A percentile compares a stretch with the other conserved stretches of the same genome.
Evolutionary conservation across 2,113 vertebrate genomes (phyloP).

Genomic region (Cinclus mexicanus): DNA sequence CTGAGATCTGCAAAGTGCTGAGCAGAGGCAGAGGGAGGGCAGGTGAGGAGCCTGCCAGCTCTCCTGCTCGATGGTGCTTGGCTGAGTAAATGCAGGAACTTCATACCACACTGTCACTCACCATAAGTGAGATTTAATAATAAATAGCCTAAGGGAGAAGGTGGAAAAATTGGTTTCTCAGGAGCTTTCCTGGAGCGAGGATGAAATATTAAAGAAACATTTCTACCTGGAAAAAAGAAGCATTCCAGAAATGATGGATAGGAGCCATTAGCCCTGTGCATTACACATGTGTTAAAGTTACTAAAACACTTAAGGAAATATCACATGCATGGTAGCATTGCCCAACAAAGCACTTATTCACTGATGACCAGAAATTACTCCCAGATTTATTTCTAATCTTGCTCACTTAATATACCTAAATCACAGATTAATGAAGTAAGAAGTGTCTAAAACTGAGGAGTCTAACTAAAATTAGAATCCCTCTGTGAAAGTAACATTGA

Average conservation of each 20-base stretch:
- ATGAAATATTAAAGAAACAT: slow-evolving; percentile 40
- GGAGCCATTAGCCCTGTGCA: neutral
- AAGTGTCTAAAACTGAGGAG: slow-evolving; percentile 44
- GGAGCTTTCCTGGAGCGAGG: neutral
- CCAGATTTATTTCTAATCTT: slow-evolving; percentile 55
- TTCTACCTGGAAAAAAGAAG: neutral
- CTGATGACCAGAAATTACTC: neutral
- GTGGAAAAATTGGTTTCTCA: neutral
- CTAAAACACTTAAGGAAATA: neutral
- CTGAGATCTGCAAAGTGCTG: neutral
- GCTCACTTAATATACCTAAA: slow-evolving; percentile 29
- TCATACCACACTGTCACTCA: neutral
- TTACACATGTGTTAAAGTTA: neutral
- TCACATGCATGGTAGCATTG: accelerated
- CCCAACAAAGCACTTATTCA: neutral
- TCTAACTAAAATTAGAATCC: slow-evolving; percentile 40
- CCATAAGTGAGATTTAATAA: neutral
- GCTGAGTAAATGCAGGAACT: neutral
- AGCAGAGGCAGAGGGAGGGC: neutral
- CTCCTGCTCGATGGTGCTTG: neutral
- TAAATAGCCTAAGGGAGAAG: neutral
- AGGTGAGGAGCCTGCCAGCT: neutral
- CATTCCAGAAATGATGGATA: neutral
- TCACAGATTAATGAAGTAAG: slow-evolving; percentile 50
- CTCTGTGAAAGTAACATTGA: neutral